These are phyloP conservation scores for Vollenhovia emeryi DNA, from an alignment of 1,140 invertebrate species.

Conservation along the genomic window DNA sequence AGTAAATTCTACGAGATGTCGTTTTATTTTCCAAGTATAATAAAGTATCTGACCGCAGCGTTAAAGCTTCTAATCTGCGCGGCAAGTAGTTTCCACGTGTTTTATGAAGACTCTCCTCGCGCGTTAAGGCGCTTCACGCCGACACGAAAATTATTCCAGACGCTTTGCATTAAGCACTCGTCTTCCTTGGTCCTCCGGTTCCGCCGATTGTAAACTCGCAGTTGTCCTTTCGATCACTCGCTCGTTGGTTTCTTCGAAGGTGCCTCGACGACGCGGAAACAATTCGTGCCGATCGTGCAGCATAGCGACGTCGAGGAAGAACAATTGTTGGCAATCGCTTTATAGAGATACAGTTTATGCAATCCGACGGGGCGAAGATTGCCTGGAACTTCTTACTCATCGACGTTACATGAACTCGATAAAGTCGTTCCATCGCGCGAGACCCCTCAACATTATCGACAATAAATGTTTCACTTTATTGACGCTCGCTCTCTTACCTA, in stretches of 20 bases:
- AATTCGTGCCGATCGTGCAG: not conserved
- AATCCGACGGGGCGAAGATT: not conserved
- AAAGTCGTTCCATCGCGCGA: too few relatives aligned
- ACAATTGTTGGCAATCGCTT: not conserved
- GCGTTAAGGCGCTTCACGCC: not conserved
- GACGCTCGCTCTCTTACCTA: not conserved
- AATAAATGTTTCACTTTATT: slow-evolving; percentile 19
- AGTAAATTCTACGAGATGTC: not conserved
- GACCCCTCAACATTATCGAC: not conserved
- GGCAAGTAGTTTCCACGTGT: not conserved
- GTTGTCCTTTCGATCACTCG: not conserved
- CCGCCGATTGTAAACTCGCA: not conserved
- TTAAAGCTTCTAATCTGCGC: not conserved
- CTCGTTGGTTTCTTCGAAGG: not conserved
- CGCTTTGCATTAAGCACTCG: not conserved
- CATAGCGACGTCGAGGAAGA: not conserved
- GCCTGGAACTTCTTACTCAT: not conserved
- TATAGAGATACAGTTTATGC: not conserved
- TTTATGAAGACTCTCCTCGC: slow-evolving; percentile 4
- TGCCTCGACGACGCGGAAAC: not conserved
- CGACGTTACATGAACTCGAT: not conserved
- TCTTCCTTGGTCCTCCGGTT: not conserved
- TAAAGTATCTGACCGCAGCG: not conserved
- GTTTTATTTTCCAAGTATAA: not conserved
- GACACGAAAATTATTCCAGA: not conserved